phyloP scores from a whole-genome alignment of 1,140 invertebrate genomes.

The Notospermus geniculatus region DNA sequence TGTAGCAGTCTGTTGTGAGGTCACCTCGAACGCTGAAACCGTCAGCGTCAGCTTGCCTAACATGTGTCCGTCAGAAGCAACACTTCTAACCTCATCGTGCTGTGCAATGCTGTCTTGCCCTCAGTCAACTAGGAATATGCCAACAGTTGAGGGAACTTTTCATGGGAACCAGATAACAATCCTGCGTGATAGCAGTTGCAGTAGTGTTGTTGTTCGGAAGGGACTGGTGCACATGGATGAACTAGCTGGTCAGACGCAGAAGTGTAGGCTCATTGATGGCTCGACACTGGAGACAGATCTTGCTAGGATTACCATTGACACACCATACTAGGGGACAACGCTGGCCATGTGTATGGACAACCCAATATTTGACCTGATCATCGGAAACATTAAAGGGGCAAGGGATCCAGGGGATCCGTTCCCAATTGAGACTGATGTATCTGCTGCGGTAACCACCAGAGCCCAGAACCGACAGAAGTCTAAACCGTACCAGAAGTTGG shows the following conservation, averaged over 20 bases:
- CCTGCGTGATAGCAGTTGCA: not conserved
- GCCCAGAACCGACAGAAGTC: too few relatives aligned
- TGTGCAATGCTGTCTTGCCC: too few relatives aligned
- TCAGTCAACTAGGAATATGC: too few relatives aligned
- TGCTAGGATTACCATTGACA: conserved; percentile 9
- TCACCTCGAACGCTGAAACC: too few relatives aligned
- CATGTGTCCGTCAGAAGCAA: too few relatives aligned
- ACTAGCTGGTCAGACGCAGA: not conserved
- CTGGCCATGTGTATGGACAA: too few relatives aligned
- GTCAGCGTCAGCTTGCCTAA: too few relatives aligned
- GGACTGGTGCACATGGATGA: not conserved
- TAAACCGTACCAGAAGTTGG: not conserved
- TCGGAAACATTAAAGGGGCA: too few relatives aligned
- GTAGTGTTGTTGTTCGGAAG: not conserved
- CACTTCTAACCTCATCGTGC: too few relatives aligned
- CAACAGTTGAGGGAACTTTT: not conserved
- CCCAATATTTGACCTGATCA: too few relatives aligned
- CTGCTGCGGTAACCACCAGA: not conserved
- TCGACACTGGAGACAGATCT: not conserved
- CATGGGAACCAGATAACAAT: not conserved
- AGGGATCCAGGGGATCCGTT: too few relatives aligned
- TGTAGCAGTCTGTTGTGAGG: too few relatives aligned
- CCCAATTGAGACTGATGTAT: not conserved
- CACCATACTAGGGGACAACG: conserved; percentile 13
- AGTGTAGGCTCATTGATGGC: conserved; percentile 9